Percentiles rank a stretch among this genome's conserved stretches.
Evolutionary conservation across 2,113 vertebrate species (phyloP).

Genomic region (Hucho hucho): DNA sequence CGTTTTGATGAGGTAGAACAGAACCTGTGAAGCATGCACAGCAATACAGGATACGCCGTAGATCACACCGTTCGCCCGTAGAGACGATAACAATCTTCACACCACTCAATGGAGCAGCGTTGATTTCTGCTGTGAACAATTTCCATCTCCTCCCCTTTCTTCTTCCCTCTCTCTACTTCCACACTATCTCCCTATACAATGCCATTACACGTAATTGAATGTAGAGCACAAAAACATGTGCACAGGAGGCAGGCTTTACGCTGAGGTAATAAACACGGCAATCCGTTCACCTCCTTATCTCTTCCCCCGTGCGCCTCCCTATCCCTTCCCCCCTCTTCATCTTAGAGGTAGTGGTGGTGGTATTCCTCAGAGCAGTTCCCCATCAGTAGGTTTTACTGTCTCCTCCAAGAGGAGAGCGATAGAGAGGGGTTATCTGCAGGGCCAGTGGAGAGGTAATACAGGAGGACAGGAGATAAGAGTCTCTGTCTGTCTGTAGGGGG

Average conservation of each 20-base stretch:
- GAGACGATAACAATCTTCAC: background rate
- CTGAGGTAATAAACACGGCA: conserved; percentile 10
- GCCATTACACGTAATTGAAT: conserved; percentile 4
- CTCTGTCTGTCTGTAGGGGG: background rate
- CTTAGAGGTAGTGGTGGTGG: background rate
- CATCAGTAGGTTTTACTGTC: background rate
- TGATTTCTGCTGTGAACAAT: background rate
- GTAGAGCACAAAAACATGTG: conserved; percentile 1
- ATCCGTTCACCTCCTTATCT: background rate
- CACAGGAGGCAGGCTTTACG: background rate
- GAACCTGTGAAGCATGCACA: conserved; percentile 16
- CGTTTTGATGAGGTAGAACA: conserved; percentile 34
- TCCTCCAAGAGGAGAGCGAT: too few species aligned
- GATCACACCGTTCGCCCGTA: background rate
- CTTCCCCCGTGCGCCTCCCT: too few species aligned
- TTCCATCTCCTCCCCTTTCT: too few species aligned
- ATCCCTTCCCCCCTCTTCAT: background rate
- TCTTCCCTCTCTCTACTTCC: background rate
- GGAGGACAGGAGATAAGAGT: background rate
- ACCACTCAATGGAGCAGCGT: background rate
- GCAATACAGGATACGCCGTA: background rate
- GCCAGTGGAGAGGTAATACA: background rate
- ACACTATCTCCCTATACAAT: background rate
- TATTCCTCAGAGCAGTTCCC: background rate
- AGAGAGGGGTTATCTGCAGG: conserved; percentile 11